Percentiles rank a stretch among this genome's conserved stretches.
phyloP scores from a whole-genome alignment of 2,113 vertebrate species.

The Chionomys nivalis region DNA sequence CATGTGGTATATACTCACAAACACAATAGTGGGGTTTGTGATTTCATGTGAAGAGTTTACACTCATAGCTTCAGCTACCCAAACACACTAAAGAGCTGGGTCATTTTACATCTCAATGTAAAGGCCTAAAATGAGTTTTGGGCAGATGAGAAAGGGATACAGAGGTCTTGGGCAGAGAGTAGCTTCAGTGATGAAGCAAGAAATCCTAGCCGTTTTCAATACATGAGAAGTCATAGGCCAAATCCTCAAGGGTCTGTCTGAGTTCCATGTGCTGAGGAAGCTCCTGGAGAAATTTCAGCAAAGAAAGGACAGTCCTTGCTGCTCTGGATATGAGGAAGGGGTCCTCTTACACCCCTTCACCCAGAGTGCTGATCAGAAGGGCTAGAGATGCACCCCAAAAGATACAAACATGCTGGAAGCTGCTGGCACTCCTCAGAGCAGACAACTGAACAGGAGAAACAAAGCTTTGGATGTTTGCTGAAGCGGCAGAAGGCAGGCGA shows the following conservation, averaged over 20 bases:
- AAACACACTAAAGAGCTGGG: neutral
- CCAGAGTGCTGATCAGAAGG: neutral
- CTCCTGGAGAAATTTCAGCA: neutral
- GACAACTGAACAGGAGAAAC: conserved; percentile 16
- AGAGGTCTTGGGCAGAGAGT: neutral
- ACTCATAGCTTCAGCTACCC: neutral
- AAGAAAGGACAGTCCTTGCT: neutral
- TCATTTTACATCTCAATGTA: neutral
- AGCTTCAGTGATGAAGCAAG: neutral
- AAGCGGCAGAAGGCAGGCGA: neutral
- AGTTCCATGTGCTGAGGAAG: neutral
- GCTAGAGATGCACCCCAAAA: conserved; percentile 28
- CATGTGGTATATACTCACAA: neutral
- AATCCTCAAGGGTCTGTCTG: neutral
- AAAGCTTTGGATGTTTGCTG: conserved; percentile 43
- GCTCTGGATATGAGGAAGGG: neutral
- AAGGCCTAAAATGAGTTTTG: neutral
- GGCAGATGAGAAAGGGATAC: neutral
- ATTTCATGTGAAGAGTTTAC: neutral
- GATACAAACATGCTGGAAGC: neutral
- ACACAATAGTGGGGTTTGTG: neutral
- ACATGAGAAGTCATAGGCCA: neutral
- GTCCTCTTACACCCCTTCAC: neutral
- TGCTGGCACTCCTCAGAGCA: neutral
- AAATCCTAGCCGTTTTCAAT: neutral